These are phyloP conservation scores for Cephus pygmeus DNA, from an alignment of 2,888 invertebrate genomes.

Conservation along the genomic window DNA sequence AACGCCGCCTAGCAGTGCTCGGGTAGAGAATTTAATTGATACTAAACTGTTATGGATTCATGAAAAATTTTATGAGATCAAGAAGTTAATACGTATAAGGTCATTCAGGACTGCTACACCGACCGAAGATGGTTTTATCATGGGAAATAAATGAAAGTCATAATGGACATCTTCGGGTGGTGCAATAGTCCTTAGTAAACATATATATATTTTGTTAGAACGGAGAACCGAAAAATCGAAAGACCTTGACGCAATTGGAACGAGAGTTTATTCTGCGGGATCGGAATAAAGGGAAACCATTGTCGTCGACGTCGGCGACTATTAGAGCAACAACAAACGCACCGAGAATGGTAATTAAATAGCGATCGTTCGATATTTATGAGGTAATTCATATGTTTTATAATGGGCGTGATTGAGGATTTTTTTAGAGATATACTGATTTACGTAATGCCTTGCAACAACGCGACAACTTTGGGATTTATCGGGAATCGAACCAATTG, in stretches of 20 bases:
- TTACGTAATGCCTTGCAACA: background rate
- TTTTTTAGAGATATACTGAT: background rate
- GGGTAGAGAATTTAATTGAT: background rate
- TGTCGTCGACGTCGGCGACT: background rate
- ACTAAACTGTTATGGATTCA: background rate
- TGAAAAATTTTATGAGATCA: background rate
- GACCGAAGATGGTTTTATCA: background rate
- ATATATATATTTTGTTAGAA: background rate
- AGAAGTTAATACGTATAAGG: background rate
- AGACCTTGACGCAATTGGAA: slow-evolving; percentile 22
- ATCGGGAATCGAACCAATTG: background rate
- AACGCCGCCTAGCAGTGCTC: background rate
- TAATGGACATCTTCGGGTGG: background rate
- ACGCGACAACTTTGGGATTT: background rate
- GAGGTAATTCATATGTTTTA: too few relatives aligned
- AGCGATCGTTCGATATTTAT: too few relatives aligned
- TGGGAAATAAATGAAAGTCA: too few relatives aligned
- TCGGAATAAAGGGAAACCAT: background rate
- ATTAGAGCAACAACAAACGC: background rate
- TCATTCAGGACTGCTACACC: background rate
- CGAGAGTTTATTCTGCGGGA: slow-evolving; percentile 19
- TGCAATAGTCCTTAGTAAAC: background rate
- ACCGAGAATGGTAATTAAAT: background rate
- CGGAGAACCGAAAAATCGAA: background rate
- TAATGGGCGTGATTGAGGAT: background rate